These are phyloP conservation scores for Etheostoma perlongum DNA, from an alignment of 2,797 vertebrate species.

Conservation along the genomic window DNA sequence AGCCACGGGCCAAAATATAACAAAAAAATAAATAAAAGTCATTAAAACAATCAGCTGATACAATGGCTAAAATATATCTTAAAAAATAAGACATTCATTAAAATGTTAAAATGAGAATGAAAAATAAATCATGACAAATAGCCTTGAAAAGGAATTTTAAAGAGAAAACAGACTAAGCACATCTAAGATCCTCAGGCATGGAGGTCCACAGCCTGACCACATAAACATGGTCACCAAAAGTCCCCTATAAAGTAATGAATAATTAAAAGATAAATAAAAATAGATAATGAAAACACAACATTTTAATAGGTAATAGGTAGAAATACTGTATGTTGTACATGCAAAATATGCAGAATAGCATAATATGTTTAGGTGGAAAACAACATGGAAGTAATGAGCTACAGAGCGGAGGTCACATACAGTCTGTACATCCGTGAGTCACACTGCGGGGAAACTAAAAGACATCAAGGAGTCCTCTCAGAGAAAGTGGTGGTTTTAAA, in stretches of 20 bases:
- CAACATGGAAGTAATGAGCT: constrained; percentile 2
- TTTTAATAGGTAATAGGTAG: not conserved
- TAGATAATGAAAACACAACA: not conserved
- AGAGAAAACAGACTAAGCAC: not conserved
- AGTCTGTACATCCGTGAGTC: constrained; percentile 10
- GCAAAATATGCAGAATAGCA: not conserved
- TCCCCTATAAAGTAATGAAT: too few relatives aligned
- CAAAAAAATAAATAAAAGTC: not conserved
- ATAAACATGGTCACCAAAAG: not conserved
- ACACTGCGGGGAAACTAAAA: not conserved
- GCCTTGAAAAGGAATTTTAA: constrained; percentile 20
- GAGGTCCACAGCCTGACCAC: not conserved
- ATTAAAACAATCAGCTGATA: not conserved
- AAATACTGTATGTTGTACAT: not conserved
- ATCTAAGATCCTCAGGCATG: not conserved
- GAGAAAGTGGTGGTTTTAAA: constrained; percentile 34
- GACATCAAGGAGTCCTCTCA: constrained; percentile 14
- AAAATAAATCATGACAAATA: constrained; percentile 8
- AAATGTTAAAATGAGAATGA: constrained; percentile 10
- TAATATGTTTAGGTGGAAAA: constrained; percentile 7
- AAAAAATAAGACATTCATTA: not conserved
- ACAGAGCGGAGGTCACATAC: constrained; percentile 14
- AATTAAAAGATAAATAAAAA: not conserved
- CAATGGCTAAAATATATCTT: not conserved
- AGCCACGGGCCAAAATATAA: not conserved